A percentile compares a stretch with the other conserved stretches of the same genome.
Evolutionary conservation across 2,888 invertebrate genomes (phyloP).

Genomic region (Erebia palarica): DNA sequence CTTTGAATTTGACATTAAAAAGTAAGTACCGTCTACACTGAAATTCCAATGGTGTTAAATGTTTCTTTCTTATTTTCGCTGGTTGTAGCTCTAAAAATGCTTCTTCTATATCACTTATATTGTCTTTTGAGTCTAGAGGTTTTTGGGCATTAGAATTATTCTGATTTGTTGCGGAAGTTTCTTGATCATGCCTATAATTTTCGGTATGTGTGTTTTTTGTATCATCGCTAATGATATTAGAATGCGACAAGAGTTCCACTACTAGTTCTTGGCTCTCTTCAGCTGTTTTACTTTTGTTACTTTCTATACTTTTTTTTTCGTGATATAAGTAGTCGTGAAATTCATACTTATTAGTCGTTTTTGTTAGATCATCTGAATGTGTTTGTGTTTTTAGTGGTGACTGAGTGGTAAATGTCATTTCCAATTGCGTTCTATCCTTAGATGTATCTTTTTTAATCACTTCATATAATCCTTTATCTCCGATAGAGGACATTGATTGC

Average conservation of each 20-base stretch:
- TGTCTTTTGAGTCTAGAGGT: slow-evolving; percentile 30
- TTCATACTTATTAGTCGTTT: slow-evolving; percentile 17
- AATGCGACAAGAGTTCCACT: slow-evolving; percentile 45
- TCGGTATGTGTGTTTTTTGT: slow-evolving; percentile 31
- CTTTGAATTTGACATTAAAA: background rate
- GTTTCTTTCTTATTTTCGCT: slow-evolving; percentile 64
- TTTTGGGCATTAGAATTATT: slow-evolving; percentile 8
- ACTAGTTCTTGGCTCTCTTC: slow-evolving; percentile 47
- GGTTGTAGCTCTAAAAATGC: slow-evolving; percentile 56
- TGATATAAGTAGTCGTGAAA: background rate
- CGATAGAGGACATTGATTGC: slow-evolving; percentile 53
- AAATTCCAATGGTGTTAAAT: slow-evolving; percentile 61
- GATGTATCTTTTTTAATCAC: slow-evolving; percentile 40
- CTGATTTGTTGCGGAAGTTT: slow-evolving; percentile 26
- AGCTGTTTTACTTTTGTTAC: slow-evolving; percentile 26
- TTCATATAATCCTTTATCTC: slow-evolving; percentile 33
- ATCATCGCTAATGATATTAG: slow-evolving; percentile 29
- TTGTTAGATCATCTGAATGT: background rate
- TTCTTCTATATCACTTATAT: slow-evolving; percentile 50
- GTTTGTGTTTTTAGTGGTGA: background rate
- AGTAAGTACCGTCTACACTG: slow-evolving; percentile 68
- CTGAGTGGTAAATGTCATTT: background rate
- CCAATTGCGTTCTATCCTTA: slow-evolving; percentile 28
- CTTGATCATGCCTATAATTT: slow-evolving; percentile 20
- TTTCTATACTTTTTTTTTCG: background rate